phyloP scores from a whole-genome alignment of 2,797 vertebrate genomes.

The Tamandua tetradactyla region DNA sequence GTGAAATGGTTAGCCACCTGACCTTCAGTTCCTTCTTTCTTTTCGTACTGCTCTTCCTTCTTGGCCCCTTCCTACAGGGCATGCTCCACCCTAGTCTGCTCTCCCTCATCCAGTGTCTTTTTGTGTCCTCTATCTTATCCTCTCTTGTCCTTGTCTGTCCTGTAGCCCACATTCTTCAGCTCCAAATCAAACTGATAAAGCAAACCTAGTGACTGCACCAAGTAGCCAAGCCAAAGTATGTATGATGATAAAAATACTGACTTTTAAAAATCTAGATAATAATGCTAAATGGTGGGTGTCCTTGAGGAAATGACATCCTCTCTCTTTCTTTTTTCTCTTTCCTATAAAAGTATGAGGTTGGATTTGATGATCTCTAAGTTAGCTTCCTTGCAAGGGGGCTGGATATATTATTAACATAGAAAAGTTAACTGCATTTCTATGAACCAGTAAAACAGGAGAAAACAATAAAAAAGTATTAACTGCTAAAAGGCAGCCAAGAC shows the following conservation, averaged over 20 bases:
- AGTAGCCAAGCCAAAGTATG: background rate
- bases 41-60: background rate
- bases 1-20: background rate
- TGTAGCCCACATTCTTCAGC: background rate
- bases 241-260: background rate
- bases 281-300: background rate
- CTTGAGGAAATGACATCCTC: background rate
- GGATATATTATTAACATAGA: background rate
- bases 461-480: background rate
- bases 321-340: background rate
- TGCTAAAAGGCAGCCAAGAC: background rate
- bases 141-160: background rate
- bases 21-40: background rate
- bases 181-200: background rate
- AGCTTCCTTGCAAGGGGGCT: background rate
- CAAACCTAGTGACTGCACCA: background rate
- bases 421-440: background rate
- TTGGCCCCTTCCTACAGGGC: background rate
- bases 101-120: background rate
- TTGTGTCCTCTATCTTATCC: accelerated
- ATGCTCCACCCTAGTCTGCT: accelerated
- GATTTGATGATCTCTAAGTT: background rate
- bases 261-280: too few relatives aligned
- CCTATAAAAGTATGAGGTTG: background rate
- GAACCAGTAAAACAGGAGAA: background rate